These are phyloP conservation scores for Neopelma chrysocephalum DNA, from an alignment of 2,797 vertebrate species.

Conservation along the genomic window DNA sequence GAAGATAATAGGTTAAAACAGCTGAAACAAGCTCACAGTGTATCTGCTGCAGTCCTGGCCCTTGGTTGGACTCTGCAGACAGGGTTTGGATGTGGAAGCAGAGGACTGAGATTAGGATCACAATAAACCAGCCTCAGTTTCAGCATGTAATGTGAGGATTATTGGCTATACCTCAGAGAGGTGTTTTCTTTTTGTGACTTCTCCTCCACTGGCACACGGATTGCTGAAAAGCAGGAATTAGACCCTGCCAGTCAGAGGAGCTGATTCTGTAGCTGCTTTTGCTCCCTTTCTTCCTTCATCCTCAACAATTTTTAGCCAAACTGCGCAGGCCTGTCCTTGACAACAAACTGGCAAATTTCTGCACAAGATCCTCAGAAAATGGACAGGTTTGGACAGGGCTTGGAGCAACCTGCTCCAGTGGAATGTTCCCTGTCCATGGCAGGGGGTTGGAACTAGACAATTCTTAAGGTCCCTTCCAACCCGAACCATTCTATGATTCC, in stretches of 20 bases:
- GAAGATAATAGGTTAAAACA: background rate
- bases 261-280: background rate
- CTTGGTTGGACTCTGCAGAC: background rate
- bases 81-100: background rate
- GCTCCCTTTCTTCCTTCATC: background rate
- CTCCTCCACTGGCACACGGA: background rate
- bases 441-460: background rate
- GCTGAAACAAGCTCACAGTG: background rate
- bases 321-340: rapidly evolving
- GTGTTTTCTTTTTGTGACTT: slow-evolving; percentile 3
- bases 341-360: background rate
- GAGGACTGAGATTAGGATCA: slow-evolving; percentile 34
- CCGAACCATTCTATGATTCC: background rate
- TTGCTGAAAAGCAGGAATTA: background rate
- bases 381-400: background rate
- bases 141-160: slow-evolving; percentile 33
- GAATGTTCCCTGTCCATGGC: background rate
- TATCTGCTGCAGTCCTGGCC: background rate
- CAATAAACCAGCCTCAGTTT: slow-evolving; percentile 10
- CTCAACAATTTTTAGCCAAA: background rate
- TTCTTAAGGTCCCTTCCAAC: background rate
- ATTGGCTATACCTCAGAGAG: background rate
- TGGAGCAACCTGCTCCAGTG: background rate
- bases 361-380: background rate
- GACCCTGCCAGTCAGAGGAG: background rate